phyloP scores from a whole-genome alignment of 2,888 invertebrate genomes.

The Anorthoa munda region DNA sequence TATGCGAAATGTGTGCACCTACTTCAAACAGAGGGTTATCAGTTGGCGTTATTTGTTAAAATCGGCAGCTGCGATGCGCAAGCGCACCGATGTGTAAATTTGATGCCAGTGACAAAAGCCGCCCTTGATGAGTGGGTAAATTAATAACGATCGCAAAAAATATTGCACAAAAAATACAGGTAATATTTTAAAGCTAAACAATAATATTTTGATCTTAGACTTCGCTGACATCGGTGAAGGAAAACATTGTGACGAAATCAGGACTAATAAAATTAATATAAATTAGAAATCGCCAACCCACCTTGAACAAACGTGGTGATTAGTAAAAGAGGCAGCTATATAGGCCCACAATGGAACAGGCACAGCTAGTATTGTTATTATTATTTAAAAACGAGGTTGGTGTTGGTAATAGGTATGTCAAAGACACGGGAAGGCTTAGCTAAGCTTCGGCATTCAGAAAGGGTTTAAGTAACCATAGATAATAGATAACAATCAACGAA shows the following conservation, averaged over 20 bases:
- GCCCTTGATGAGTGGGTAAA: slow-evolving; percentile 85
- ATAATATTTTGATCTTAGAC: too few relatives aligned
- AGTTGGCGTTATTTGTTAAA: slow-evolving; percentile 82
- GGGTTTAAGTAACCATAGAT: neutral
- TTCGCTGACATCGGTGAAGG: too few relatives aligned
- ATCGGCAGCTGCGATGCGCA: slow-evolving; percentile 83
- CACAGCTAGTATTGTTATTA: too few relatives aligned
- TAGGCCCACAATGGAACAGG: too few relatives aligned
- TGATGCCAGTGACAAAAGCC: slow-evolving; percentile 82
- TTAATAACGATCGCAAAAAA: slow-evolving; percentile 73
- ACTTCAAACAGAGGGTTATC: slow-evolving; percentile 78
- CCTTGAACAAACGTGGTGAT: too few relatives aligned
- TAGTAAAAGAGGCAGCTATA: too few relatives aligned
- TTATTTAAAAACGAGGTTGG: slow-evolving; percentile 13
- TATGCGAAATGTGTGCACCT: slow-evolving; percentile 63
- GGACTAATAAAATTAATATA: too few relatives aligned
- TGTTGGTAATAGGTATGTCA: neutral
- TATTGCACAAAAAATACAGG: slow-evolving; percentile 39
- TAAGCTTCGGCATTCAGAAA: neutral
- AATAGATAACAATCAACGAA: too few relatives aligned
- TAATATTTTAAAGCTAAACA: too few relatives aligned
- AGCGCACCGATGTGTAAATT: slow-evolving; percentile 83
- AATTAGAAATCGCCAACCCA: too few relatives aligned
- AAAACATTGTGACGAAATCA: too few relatives aligned
- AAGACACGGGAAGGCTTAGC: neutral